phyloP scores from a whole-genome alignment of 2,113 vertebrate genomes.

The Phycodurus eques region DNA sequence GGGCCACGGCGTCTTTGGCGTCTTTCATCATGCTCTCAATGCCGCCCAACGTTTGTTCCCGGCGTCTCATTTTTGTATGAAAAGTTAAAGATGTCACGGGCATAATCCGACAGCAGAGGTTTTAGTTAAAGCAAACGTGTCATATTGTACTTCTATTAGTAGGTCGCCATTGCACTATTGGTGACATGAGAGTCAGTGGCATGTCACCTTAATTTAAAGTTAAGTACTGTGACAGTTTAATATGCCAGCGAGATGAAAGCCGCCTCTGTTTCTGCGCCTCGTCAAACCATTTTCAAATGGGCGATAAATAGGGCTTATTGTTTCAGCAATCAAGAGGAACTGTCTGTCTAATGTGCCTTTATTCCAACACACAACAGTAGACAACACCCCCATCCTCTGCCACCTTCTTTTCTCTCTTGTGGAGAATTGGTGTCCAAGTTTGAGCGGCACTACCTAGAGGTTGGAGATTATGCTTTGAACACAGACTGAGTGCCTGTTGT shows the following conservation, averaged over 20 bases:
- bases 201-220: slow-evolving; percentile 75
- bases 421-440: slow-evolving; percentile 58
- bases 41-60: slow-evolving; percentile 71
- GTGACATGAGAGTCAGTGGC: slow-evolving; percentile 66
- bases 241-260: slow-evolving; percentile 66
- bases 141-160: slow-evolving; percentile 75
- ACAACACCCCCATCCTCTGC: slow-evolving; percentile 10
- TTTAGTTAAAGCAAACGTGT: slow-evolving; percentile 75
- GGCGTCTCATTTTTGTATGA: slow-evolving; percentile 70
- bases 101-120: slow-evolving; percentile 75
- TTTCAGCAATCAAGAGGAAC: slow-evolving; percentile 68
- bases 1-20: slow-evolving; percentile 44
- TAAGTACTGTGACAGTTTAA: slow-evolving; percentile 77
- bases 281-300: slow-evolving; percentile 69
- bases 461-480: slow-evolving; percentile 64
- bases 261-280: slow-evolving; percentile 57
- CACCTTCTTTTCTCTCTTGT: slow-evolving; percentile 33
- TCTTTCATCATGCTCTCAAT: slow-evolving; percentile 43
- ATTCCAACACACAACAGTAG: slow-evolving; percentile 29
- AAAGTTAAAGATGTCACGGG: slow-evolving; percentile 69
- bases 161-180: slow-evolving; percentile 70
- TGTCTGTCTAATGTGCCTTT: slow-evolving; percentile 64
- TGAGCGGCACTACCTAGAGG: slow-evolving; percentile 63
- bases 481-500: slow-evolving; percentile 50
- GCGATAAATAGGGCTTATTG: slow-evolving; percentile 76